Evolutionary conservation across 2,888 invertebrate species (phyloP).

Genomic region (Xylocampa areola): DNA sequence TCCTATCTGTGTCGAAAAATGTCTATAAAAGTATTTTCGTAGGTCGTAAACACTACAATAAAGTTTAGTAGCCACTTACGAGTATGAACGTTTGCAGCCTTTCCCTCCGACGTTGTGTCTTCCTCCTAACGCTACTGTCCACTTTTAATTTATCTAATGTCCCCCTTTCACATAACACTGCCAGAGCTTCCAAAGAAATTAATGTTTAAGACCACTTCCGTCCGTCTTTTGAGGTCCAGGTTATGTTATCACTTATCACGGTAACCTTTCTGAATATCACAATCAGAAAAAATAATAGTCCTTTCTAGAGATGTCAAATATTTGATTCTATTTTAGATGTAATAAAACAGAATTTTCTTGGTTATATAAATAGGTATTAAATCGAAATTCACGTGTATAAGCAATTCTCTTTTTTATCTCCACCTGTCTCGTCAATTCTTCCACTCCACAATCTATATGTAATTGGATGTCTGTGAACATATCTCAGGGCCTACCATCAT

Average conservation of each 20-base stretch:
- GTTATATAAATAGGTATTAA: conserved; percentile 9
- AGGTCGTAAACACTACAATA: conserved; percentile 83
- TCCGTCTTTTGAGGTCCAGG: conserved; percentile 3
- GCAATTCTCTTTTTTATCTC: conserved; percentile 31
- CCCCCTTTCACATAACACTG: conserved; percentile 48
- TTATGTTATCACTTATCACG: conserved; percentile 1
- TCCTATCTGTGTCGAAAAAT: conserved; percentile 64
- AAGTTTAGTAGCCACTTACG: conserved; percentile 83
- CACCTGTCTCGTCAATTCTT: conserved; percentile 52
- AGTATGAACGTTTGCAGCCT: conserved; percentile 67
- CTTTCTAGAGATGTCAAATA: no score
- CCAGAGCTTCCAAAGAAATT: conserved; percentile 34
- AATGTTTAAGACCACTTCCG: conserved; percentile 31
- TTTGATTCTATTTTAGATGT: not conserved
- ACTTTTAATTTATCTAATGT: conserved; percentile 73
- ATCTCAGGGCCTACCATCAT: conserved; percentile 46
- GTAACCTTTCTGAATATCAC: not conserved
- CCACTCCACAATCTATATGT: conserved; percentile 50
- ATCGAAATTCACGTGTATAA: conserved; percentile 12
- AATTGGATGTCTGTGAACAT: conserved; percentile 54
- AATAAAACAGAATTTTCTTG: conserved; percentile 8
- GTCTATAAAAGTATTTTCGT: conserved; percentile 63
- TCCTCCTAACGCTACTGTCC: conserved; percentile 61
- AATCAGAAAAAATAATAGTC: no score
- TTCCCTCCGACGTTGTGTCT: conserved; percentile 57